Conservation (phyloP, 2,113 vertebrate species). For the Forbesichthys papilliferus region DNA sequence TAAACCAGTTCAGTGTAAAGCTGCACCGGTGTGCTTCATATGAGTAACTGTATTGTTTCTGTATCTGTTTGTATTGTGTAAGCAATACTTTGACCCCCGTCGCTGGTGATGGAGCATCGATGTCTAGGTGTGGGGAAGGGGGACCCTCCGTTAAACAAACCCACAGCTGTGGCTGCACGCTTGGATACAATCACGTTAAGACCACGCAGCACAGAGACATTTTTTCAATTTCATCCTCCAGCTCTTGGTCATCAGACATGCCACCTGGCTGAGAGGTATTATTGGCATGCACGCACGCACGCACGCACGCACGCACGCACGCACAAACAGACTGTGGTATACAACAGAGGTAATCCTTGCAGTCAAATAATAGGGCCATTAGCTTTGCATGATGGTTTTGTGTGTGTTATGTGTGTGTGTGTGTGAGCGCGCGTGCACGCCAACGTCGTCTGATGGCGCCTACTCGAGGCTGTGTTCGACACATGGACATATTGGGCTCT, state of each 20-base stretch:
- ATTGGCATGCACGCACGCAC: not conserved
- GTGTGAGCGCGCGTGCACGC: not conserved
- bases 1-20: too few relatives aligned
- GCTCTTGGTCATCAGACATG: slow-evolving; percentile 25
- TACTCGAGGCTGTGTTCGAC: slow-evolving; percentile 24
- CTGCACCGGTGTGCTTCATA: too few relatives aligned
- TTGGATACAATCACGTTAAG: slow-evolving; percentile 25
- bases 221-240: slow-evolving; percentile 25
- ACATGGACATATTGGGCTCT: slow-evolving; percentile 38
- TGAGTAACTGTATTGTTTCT: too few relatives aligned
- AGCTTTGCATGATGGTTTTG: slow-evolving; percentile 7
- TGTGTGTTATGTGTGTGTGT: not conserved
- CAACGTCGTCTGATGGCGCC: slow-evolving; percentile 3
- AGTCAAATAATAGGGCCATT: not conserved
- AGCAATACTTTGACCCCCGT: too few relatives aligned
- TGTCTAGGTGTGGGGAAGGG: not conserved
- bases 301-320: slow-evolving; percentile 1
- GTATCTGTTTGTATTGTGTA: too few relatives aligned
- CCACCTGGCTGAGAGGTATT: not conserved
- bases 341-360: slow-evolving; percentile 9
- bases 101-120: not conserved
- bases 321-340: not conserved
- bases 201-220: slow-evolving; percentile 28
- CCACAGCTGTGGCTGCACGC: not conserved
- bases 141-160: slow-evolving; percentile 5